Conservation (phyloP, 2,888 invertebrate species). For the Melolontha melolontha region DNA sequence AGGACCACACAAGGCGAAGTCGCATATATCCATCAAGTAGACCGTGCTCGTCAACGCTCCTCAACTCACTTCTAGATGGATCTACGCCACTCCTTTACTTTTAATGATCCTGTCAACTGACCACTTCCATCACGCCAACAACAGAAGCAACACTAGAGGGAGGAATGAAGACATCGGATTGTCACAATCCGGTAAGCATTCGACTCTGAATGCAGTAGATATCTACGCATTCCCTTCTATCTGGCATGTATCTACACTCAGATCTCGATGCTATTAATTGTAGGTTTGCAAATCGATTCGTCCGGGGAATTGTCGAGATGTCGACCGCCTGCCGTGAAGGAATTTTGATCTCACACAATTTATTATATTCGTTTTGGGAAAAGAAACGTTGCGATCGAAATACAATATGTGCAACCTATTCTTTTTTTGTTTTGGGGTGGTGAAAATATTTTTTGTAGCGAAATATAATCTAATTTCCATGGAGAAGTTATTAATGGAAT, state of each 20-base stretch:
- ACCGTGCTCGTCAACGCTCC: constrained; percentile 47
- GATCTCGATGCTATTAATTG: constrained; percentile 35
- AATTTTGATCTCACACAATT: constrained; percentile 26
- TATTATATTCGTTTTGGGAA: constrained; percentile 17
- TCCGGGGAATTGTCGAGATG: constrained; percentile 17
- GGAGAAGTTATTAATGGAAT: too few species aligned
- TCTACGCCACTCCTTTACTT: constrained; percentile 48
- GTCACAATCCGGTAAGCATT: constrained; percentile 46
- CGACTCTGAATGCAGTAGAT: constrained; percentile 22
- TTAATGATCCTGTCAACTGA: constrained; percentile 51
- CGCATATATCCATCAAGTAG: constrained; percentile 49
- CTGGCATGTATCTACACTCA: constrained; percentile 12
- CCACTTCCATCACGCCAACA: constrained; percentile 42
- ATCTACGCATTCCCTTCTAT: constrained; percentile 22
- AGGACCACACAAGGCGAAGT: constrained; percentile 48
- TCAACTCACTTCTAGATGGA: constrained; percentile 43
- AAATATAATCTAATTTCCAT: neutral
- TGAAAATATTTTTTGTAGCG: neutral
- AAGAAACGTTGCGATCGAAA: constrained; percentile 4
- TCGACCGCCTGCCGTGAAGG: constrained; percentile 34
- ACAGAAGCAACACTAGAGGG: constrained; percentile 44
- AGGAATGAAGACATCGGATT: constrained; percentile 49
- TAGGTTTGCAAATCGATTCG: constrained; percentile 35
- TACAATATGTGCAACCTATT: neutral
- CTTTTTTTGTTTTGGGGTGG: neutral